Evolutionary conservation across 1,140 invertebrate genomes (phyloP).

Genomic region (Drosophila pallidifrons): DNA sequence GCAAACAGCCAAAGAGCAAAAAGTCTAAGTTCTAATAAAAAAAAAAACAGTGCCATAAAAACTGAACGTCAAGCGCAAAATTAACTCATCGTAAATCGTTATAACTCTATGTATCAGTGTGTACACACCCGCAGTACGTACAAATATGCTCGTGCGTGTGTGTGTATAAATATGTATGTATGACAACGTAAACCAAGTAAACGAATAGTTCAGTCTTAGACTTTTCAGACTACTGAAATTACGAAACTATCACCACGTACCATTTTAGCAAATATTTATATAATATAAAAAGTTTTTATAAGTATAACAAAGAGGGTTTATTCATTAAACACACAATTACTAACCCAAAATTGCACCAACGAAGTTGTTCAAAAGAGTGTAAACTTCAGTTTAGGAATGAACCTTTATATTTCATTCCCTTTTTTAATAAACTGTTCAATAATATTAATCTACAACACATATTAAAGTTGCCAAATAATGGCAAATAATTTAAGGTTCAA

Average conservation of each 20-base stretch:
- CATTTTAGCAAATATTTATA: not conserved
- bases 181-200: conserved; percentile 6
- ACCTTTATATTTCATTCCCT: too few relatives aligned
- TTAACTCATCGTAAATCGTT: conserved; percentile 72
- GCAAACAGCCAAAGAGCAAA: conserved; percentile 39
- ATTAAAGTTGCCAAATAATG: too few relatives aligned
- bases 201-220: not conserved
- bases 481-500: too few relatives aligned
- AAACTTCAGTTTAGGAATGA: too few relatives aligned
- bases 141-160: not conserved
- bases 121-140: conserved; percentile 25
- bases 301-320: not conserved
- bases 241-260: not conserved
- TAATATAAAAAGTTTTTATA: not conserved
- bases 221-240: not conserved
- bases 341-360: not conserved
- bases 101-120: conserved; percentile 45
- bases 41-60: conserved; percentile 58
- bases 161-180: not conserved
- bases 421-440: too few relatives aligned
- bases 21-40: conserved; percentile 59
- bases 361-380: not conserved
- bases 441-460: too few relatives aligned
- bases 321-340: not conserved
- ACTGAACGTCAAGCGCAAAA: conserved; percentile 52